A percentile compares a stretch with the other conserved stretches of the same genome.
Conservation (phyloP, 2,797 vertebrate species). For the Macrochelys suwanniensis region DNA sequence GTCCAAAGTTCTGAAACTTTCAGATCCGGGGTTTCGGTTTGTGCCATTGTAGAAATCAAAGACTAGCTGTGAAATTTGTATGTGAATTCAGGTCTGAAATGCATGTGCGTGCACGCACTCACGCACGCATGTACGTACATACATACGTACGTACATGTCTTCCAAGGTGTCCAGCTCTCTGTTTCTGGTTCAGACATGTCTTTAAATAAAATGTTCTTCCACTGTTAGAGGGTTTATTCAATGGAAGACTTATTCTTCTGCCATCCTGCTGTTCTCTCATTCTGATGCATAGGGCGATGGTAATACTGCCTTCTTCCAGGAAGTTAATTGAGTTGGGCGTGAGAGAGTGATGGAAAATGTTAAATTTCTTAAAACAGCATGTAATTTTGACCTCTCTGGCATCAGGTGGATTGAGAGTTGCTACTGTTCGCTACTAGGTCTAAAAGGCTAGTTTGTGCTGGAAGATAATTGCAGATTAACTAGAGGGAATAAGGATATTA, state of each 20-base stretch:
- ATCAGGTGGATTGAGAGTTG: not conserved
- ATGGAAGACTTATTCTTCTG: not conserved
- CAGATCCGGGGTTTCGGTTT: not conserved
- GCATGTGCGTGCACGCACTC: not conserved
- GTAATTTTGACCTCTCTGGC: slow-evolving; percentile 5
- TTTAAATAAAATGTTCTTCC: not conserved
- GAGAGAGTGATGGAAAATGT: not conserved
- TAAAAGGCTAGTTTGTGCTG: not conserved
- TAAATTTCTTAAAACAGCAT: not conserved
- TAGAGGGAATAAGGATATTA: not conserved
- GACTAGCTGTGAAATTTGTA: not conserved
- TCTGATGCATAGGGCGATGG: not conserved
- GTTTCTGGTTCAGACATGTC: not conserved
- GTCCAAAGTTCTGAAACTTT: not conserved
- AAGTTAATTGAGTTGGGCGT: not conserved
- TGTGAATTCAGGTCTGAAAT: not conserved
- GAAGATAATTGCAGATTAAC: not conserved
- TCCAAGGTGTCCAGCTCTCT: not conserved
- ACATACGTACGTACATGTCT: accelerated
- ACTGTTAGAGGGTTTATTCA: not conserved
- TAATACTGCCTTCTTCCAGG: not conserved
- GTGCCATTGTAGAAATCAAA: not conserved
- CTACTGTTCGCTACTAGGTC: not conserved
- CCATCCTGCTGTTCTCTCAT: not conserved
- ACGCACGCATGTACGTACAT: too few relatives aligned